phyloP scores from a whole-genome alignment of 2,888 invertebrate genomes.

The Chymomyza fuscimana region DNA sequence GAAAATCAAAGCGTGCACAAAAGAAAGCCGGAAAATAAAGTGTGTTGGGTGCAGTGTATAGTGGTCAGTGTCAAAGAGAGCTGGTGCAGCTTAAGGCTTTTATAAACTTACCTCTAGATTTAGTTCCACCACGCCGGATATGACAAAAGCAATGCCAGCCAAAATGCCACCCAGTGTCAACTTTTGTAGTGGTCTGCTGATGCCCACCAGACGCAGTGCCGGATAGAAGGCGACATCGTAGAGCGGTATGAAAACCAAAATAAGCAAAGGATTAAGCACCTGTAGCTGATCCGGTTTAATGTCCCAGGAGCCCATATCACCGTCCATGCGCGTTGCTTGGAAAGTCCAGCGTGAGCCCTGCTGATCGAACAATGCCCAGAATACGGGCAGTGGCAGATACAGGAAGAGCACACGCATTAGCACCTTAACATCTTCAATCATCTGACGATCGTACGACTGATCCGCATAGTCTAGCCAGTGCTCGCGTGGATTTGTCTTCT shows the following conservation, averaged over 20 bases:
- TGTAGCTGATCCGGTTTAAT: conserved; percentile 97
- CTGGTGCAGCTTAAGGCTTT: not conserved
- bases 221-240: conserved; percentile 92
- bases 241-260: conserved; percentile 91
- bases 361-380: conserved; percentile 97
- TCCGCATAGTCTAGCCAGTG: conserved; percentile 95
- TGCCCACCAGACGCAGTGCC: conserved; percentile 84
- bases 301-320: conserved; percentile 86
- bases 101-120: conserved; percentile 83
- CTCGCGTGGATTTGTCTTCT: conserved; percentile 81
- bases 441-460: conserved; percentile 84
- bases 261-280: conserved; percentile 92
- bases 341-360: conserved; percentile 96
- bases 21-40: conserved; percentile 3
- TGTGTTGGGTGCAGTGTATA: conserved; percentile 31
- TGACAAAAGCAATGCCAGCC: conserved; percentile 91
- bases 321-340: conserved; percentile 94
- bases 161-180: conserved; percentile 93
- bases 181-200: conserved; percentile 90
- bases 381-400: conserved; percentile 92
- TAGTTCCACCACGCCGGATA: conserved; percentile 92
- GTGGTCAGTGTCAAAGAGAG: not conserved
- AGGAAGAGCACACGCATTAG: conserved; percentile 87
- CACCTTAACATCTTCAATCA: conserved; percentile 90
- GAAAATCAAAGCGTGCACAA: not conserved